Percentiles rank a stretch among this genome's conserved stretches.
These are phyloP conservation scores for Anoplophora glabripennis DNA, from an alignment of 1,140 invertebrate species.

Conservation along the genomic window DNA sequence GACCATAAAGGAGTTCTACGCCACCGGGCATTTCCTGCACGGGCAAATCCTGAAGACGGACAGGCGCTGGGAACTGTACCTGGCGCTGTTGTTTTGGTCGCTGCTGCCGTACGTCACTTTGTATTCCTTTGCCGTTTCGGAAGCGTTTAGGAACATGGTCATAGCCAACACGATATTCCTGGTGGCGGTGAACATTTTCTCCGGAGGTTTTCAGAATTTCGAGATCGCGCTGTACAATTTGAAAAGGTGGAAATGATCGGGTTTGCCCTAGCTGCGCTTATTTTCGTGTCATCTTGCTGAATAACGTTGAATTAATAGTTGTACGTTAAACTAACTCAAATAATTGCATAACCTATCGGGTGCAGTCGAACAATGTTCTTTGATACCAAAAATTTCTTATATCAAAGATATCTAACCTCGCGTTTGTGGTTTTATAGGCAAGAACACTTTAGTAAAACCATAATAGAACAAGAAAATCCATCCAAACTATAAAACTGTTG, in stretches of 20 bases:
- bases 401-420: too few species aligned
- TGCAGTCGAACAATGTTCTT: too few species aligned
- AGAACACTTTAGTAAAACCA: too few species aligned
- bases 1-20: slow-evolving; percentile 58
- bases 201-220: slow-evolving; percentile 56
- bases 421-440: too few species aligned
- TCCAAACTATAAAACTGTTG: too few species aligned
- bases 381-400: too few species aligned
- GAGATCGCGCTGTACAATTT: slow-evolving; percentile 43
- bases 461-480: too few species aligned
- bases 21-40: slow-evolving; percentile 51
- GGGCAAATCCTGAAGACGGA: slow-evolving; percentile 41
- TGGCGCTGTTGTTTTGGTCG: slow-evolving; percentile 59
- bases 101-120: slow-evolving; percentile 47
- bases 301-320: too few species aligned
- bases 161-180: slow-evolving; percentile 53
- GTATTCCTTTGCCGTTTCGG: slow-evolving; percentile 50
- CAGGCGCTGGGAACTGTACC: slow-evolving; percentile 49
- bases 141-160: slow-evolving; percentile 52
- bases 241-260: slow-evolving; percentile 8
- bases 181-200: slow-evolving; percentile 52
- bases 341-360: too few species aligned
- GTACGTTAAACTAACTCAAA: too few species aligned
- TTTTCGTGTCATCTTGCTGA: too few species aligned
- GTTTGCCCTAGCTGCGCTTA: too few species aligned